These are phyloP conservation scores for Agriotes lineatus DNA, from an alignment of 2,888 invertebrate species.

Conservation along the genomic window DNA sequence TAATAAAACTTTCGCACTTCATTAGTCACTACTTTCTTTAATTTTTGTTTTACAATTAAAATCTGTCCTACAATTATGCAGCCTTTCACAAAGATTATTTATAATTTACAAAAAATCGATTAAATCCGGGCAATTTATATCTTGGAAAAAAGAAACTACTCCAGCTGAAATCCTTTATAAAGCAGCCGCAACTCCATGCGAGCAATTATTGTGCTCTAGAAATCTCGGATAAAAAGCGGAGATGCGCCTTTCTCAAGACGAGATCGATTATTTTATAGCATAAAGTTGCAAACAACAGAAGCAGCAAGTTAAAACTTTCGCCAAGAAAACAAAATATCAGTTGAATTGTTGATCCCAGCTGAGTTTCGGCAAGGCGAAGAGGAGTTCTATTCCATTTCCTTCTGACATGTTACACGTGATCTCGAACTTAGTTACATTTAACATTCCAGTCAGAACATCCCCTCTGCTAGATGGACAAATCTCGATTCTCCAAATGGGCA, in stretches of 20 bases:
- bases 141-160: too few relatives aligned
- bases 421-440: constrained; percentile 14
- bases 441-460: constrained; percentile 21
- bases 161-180: too few relatives aligned
- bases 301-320: constrained; percentile 13
- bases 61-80: too few relatives aligned
- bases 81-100: too few relatives aligned
- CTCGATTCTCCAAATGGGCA: constrained; percentile 14
- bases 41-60: too few relatives aligned
- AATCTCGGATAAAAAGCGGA: too few relatives aligned
- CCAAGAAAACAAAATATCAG: constrained; percentile 24
- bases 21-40: too few relatives aligned
- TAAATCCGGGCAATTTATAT: too few relatives aligned
- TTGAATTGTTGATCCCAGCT: constrained; percentile 36
- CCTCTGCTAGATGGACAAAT: constrained; percentile 19
- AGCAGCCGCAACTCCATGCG: too few relatives aligned
- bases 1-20: too few relatives aligned
- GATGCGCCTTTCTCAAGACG: background rate
- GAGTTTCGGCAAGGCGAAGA: constrained; percentile 17
- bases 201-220: too few relatives aligned
- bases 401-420: constrained; percentile 26
- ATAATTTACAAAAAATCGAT: too few relatives aligned
- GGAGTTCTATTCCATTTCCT: constrained; percentile 22
- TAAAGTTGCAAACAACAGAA: background rate
- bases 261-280: constrained; percentile 2